Evolutionary conservation across 30 jellyfish, hydroid and myxozoan species (phyloP), one percentile per base, ranked within the genome.

Genomic region (Catostylus mosaicus): DNA sequence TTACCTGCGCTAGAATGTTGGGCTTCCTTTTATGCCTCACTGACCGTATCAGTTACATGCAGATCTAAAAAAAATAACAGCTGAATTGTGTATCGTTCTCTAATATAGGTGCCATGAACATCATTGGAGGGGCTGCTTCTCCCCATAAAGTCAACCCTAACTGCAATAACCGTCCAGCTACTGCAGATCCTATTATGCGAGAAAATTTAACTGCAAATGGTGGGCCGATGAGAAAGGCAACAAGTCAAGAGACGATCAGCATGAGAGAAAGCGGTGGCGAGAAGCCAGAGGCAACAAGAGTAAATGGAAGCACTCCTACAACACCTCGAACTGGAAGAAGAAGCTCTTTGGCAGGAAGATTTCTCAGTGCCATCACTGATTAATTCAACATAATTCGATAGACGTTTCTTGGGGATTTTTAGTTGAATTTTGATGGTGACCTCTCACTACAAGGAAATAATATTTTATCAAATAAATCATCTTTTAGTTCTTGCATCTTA

Each of bases 311-410:
- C 26, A 30, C 56, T 23, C 75, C 79, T 0, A 48, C 76, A 29
- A 65, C 90, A 1, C 90, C 83, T 6, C 73, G 68, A 27, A 34
- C 78, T 6, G 70, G 54, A 19, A 62, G 90, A 38, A 68, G 90
- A 34, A 57, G 90, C 30, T 80, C 90, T 14, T 26, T 80, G 8
- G 90, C 90, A 1, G 90, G 90, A 19, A 67, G 90, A 32, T 63
- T 80, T 66, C 72, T 80, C 24, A 80, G 90, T 67, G 90, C 90
- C 3, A 80, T 80, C 50, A 80, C 90, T 2, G 90, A 80, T 67
- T 80, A 57, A 64, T 14, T 3, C 19, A 2, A 26, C 63, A 4
- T 18, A 50, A n/a, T n/a, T n/a, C n/a, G n/a, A n/a, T n/a, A n/a
- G n/a, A n/a, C n/a, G n/a, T n/a, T n/a, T n/a, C n/a, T n/a, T n/a